These are phyloP conservation scores for Epinephelus fuscoguttatus DNA, from an alignment of 2,113 vertebrate species.

Conservation along the genomic window DNA sequence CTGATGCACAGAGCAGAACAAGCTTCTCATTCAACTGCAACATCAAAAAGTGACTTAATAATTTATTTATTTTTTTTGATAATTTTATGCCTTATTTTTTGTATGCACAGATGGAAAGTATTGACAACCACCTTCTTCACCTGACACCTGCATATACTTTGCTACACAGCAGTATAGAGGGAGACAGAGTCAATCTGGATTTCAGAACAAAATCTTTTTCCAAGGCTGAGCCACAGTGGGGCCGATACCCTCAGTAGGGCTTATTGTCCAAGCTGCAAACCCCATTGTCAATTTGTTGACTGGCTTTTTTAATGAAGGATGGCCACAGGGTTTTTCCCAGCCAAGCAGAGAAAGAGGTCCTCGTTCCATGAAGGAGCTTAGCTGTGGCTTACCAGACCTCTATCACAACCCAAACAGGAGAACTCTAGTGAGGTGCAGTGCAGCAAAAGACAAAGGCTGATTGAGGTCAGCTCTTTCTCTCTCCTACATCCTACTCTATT, in stretches of 20 bases:
- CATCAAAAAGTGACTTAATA: not conserved
- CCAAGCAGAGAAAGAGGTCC: slow-evolving; percentile 2
- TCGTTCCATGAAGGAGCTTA: slow-evolving; percentile 7
- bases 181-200: slow-evolving; percentile 20
- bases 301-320: slow-evolving; percentile 40
- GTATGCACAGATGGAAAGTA: not conserved
- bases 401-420: not conserved
- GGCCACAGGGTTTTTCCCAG: slow-evolving; percentile 4
- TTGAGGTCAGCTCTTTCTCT: not conserved
- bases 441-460: slow-evolving; percentile 19
- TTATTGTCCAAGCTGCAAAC: slow-evolving; percentile 23
- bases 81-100: not conserved
- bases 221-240: slow-evolving; percentile 36
- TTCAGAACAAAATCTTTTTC: slow-evolving; percentile 23
- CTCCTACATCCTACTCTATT: not conserved
- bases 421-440: not conserved
- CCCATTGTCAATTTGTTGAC: slow-evolving; percentile 20
- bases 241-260: slow-evolving; percentile 11
- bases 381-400: slow-evolving; percentile 26
- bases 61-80: no score
- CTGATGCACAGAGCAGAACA: not conserved
- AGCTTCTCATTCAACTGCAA: not conserved
- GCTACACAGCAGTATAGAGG: not conserved
- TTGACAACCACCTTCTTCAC: not conserved
- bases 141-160: not conserved